A percentile compares a stretch with the other conserved stretches of the same genome.
Evolutionary conservation across 2,113 vertebrate genomes (phyloP).

Genomic region (Martes martes): DNA sequence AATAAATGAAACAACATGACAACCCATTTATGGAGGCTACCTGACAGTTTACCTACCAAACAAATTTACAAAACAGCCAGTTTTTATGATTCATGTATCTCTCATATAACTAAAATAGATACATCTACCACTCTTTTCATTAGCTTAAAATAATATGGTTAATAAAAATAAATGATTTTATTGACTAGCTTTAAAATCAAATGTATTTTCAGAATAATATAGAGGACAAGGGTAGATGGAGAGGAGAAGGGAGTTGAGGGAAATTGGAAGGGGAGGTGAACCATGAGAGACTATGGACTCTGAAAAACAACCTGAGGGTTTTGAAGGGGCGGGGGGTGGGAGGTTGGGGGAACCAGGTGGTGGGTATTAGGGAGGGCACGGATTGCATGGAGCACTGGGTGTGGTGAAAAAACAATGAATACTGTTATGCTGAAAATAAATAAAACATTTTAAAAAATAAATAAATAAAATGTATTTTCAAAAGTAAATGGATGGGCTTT

Average conservation of each 20-base stretch:
- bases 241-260: too few species aligned
- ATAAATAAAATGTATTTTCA: neutral
- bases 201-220: neutral
- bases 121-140: neutral
- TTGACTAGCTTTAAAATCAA: neutral
- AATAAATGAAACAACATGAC: slow-evolving; percentile 44
- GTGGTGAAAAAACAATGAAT: too few species aligned
- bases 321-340: too few species aligned
- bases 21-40: neutral
- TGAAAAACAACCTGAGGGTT: too few species aligned
- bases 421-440: too few species aligned
- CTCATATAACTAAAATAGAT: neutral
- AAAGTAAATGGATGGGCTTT: neutral
- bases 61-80: neutral
- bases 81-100: neutral
- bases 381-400: too few species aligned
- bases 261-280: too few species aligned
- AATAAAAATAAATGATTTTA: slow-evolving; percentile 1
- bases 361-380: too few species aligned
- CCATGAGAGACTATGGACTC: too few species aligned
- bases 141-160: neutral
- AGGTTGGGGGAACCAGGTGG: too few species aligned
- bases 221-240: too few species aligned
- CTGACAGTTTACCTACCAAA: neutral
- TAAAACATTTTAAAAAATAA: neutral